Base-by-base conservation (phyloP, 2,113 vertebrate genomes). In the Platichthys stellatus region DNA sequence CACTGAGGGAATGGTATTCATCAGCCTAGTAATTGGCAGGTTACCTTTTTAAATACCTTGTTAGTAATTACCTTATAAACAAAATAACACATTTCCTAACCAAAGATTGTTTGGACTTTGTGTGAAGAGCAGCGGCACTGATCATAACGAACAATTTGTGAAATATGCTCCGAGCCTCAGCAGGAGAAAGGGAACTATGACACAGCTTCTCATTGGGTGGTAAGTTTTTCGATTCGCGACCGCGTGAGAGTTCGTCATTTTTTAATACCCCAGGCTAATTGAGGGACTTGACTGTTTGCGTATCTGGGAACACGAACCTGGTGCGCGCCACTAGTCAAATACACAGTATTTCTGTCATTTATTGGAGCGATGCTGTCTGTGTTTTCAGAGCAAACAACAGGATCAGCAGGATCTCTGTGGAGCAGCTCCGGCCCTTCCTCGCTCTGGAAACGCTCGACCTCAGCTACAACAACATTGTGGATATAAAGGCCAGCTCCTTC, bases 41-140 rank as follows among this genome's bases (percentile, higher is more conserved):
- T 96, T 90, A 96, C 95, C n/a, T 57, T 72, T 92, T 94, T 92
- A 92, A 98, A 96, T 96, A 96, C 95, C 95, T 96, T 96, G 95
- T 96, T 95, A 93, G 96, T 97, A 97, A 98, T 97, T 95, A 95
- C 95, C 95, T 96, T 96, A 94, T 97, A 97, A 97, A 97, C 95
- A 96, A 96, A 96, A 89, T 94, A 94, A 96, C 94, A 92, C 87
- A 61, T 91, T 86, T 88, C 92, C 85, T 73, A 94, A 94, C 89
- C 43, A 86, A 83, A 88, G 89, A 76, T 85, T 95, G 92, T 94
- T 89, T 23, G 92, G 90, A 92, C 82, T 89, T 89, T 90, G 92
- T 92, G 89, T 40, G 90, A 94, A 78, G 85, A 90, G 82, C 62
- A 14, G 2, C 53, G 84, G 91, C 91, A 83, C 92, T 89, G 82